Percentiles rank a stretch among this genome's conserved stretches.
phyloP scores from a whole-genome alignment of 2,797 vertebrate species.

The Heliangelus exortis region DNA sequence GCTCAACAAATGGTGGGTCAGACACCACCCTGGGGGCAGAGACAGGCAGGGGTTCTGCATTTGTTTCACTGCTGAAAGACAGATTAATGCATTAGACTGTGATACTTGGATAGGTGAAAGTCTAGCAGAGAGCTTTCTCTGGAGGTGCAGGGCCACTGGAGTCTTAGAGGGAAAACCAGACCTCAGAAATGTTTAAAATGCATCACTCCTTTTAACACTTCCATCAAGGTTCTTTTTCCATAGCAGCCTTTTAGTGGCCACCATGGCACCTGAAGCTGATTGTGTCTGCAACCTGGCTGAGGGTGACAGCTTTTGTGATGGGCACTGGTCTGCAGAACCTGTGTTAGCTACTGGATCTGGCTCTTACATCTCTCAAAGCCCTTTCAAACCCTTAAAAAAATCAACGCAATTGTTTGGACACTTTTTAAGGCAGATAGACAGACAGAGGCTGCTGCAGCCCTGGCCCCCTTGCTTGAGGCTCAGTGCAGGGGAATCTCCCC shows the following conservation, averaged over 20 bases:
- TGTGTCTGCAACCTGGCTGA: accelerated
- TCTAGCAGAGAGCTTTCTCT: not conserved
- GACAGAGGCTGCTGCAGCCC: not conserved
- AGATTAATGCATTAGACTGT: no score
- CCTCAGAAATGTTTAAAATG: not conserved
- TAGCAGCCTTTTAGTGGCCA: not conserved
- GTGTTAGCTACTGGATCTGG: not conserved
- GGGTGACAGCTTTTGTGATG: not conserved
- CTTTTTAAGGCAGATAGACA: not conserved
- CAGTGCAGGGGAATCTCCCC: not conserved
- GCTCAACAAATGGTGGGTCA: not conserved
- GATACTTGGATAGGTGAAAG: not conserved
- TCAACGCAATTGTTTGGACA: not conserved
- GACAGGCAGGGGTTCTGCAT: accelerated
- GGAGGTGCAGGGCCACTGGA: not conserved
- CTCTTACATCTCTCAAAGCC: not conserved
- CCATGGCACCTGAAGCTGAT: not conserved
- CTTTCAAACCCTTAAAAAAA: not conserved
- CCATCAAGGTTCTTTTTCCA: not conserved
- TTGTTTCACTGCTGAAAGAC: not conserved
- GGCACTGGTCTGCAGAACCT: not conserved
- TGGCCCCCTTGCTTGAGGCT: not conserved
- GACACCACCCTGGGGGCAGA: not conserved
- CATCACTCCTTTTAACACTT: not conserved
- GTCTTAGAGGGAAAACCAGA: not conserved